Evolutionary conservation across 2,888 invertebrate species (phyloP).

Genomic region (Lydus trimaculatus): DNA sequence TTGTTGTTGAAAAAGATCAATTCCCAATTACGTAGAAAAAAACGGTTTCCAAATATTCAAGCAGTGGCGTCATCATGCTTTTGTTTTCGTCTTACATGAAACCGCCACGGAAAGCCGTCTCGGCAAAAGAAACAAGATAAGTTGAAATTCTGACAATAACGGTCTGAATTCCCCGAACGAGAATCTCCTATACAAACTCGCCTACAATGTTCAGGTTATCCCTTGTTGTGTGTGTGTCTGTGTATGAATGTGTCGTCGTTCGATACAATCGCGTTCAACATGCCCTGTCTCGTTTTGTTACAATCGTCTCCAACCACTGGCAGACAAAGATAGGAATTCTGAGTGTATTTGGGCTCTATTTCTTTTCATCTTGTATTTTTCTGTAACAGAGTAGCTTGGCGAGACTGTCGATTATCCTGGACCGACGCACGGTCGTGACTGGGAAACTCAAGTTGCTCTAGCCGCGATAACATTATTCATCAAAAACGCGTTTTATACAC

Average conservation of each 20-base stretch:
- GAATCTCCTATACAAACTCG: slow-evolving; percentile 59
- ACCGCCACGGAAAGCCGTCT: slow-evolving; percentile 23
- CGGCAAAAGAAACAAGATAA: slow-evolving; percentile 50
- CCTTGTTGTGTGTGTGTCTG: slow-evolving; percentile 35
- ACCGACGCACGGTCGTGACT: slow-evolving; percentile 59
- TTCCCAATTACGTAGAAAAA: not conserved
- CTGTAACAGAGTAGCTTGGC: slow-evolving; percentile 53
- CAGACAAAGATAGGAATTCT: slow-evolving; percentile 21
- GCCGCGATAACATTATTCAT: slow-evolving; percentile 60
- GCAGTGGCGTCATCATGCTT: not conserved
- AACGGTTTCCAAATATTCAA: not conserved
- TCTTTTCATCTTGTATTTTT: slow-evolving; percentile 47
- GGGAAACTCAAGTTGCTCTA: slow-evolving; percentile 48
- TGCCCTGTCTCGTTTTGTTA: not conserved
- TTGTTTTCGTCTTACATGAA: slow-evolving; percentile 17
- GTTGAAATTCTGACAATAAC: slow-evolving; percentile 60
- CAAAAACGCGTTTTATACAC: slow-evolving; percentile 60
- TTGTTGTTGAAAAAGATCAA: not conserved
- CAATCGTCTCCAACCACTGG: slow-evolving; percentile 12
- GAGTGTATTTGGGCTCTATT: slow-evolving; percentile 1
- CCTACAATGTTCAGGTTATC: slow-evolving; percentile 55
- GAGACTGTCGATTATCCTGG: slow-evolving; percentile 59
- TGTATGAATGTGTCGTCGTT: slow-evolving; percentile 7
- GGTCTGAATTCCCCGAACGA: slow-evolving; percentile 59
- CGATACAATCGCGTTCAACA: slow-evolving; percentile 2